Conservation (phyloP, 2,113 vertebrate species). For the Calonectris borealis region DNA sequence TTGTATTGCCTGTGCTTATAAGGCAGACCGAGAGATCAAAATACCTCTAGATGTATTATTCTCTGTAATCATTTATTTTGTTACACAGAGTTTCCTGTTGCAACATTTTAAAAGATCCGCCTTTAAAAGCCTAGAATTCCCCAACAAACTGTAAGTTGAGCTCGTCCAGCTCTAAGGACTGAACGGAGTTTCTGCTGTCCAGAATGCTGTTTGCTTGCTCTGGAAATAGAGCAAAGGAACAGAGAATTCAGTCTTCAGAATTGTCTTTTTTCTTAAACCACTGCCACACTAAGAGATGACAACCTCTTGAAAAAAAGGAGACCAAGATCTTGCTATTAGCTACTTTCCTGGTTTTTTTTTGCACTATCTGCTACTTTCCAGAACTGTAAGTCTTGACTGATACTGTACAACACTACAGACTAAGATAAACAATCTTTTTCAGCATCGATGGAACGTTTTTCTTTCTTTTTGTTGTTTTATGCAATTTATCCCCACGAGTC, state of each 20-base stretch:
- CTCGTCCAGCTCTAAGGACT: neutral
- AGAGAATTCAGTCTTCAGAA: neutral
- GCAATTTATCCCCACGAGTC: neutral
- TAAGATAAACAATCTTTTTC: neutral
- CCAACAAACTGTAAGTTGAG: neutral
- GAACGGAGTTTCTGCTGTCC: neutral
- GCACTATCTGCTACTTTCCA: neutral
- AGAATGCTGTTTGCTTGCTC: neutral
- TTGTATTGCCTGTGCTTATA: neutral
- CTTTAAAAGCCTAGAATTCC: neutral
- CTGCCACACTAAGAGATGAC: neutral
- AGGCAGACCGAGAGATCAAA: neutral
- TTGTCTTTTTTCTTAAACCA: neutral
- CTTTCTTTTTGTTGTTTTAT: neutral
- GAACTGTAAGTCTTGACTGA: neutral
- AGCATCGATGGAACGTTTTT: neutral
- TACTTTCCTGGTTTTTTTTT: neutral
- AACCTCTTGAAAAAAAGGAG: neutral
- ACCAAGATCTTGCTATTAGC: neutral
- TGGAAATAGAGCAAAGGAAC: neutral
- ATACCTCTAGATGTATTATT: fast-evolving
- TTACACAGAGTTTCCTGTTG: neutral
- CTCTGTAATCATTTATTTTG: neutral
- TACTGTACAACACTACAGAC: too few relatives aligned
- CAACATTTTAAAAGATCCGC: neutral